These are phyloP conservation scores for Riparia riparia DNA, from an alignment of 2,113 vertebrate species.

Conservation along the genomic window DNA sequence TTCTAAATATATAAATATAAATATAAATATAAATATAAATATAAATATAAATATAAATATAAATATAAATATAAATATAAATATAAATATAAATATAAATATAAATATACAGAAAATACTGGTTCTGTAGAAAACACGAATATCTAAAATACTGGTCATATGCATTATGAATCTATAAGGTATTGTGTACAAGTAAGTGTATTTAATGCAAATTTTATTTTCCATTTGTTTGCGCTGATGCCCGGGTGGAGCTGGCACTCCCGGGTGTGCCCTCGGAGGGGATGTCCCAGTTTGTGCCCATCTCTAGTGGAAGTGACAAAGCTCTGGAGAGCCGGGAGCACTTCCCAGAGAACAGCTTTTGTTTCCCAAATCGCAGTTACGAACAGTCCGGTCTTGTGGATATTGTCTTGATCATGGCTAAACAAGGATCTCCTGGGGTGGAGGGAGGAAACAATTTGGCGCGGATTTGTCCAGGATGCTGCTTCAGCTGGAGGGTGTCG, in stretches of 20 bases:
- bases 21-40: too few relatives aligned
- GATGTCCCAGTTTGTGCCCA: background rate
- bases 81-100: too few relatives aligned
- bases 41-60: too few relatives aligned
- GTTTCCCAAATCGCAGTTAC: background rate
- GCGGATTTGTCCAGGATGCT: rapidly evolving
- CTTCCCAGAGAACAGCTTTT: rapidly evolving
- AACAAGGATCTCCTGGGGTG: background rate
- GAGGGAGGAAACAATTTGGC: background rate
- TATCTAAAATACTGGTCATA: background rate
- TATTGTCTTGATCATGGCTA: background rate
- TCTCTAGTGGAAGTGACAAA: too few relatives aligned
- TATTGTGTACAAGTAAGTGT: background rate
- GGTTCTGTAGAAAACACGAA: too few relatives aligned
- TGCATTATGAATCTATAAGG: too few relatives aligned
- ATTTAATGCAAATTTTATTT: background rate
- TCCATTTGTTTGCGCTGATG: background rate
- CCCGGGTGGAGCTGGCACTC: rapidly evolving
- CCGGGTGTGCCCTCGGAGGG: rapidly evolving
- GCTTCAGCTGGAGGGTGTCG: background rate
- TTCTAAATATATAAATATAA: too few relatives aligned
- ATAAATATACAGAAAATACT: too few relatives aligned
- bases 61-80: too few relatives aligned
- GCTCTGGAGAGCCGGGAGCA: background rate
- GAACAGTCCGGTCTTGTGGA: background rate